These are phyloP conservation scores for Vultur gryphus DNA, from an alignment of 2,797 vertebrate species.

Conservation along the genomic window DNA sequence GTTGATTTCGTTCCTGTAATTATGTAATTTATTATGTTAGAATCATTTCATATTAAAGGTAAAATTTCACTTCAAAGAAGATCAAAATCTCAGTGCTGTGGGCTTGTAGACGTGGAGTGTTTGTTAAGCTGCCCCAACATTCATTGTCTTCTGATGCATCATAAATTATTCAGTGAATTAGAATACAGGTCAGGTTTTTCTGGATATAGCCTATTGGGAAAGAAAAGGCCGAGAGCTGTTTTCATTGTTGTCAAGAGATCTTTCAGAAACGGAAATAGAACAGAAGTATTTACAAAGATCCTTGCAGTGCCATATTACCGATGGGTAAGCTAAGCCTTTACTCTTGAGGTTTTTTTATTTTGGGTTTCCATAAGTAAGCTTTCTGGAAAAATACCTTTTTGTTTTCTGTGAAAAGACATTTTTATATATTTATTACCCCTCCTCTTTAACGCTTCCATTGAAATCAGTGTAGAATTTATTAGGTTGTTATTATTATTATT, in stretches of 20 bases:
- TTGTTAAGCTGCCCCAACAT: neutral
- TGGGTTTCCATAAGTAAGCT: neutral
- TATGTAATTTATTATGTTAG: neutral
- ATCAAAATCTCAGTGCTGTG: neutral
- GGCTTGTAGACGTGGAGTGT: neutral
- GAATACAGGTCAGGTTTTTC: neutral
- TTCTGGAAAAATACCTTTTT: neutral
- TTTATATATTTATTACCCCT: neutral
- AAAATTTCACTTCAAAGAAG: neutral
- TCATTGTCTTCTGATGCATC: neutral
- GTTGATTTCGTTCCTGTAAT: neutral
- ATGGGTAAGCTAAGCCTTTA: neutral
- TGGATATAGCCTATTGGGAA: neutral
- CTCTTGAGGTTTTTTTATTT: neutral
- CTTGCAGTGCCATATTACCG: neutral
- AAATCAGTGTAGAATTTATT: neutral
- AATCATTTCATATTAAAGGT: neutral
- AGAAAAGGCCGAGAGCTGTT: neutral
- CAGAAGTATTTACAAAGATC: neutral
- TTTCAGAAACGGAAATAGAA: neutral
- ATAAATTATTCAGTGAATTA: neutral
- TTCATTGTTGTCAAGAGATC: neutral
- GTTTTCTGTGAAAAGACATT: neutral
- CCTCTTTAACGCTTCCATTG: neutral
- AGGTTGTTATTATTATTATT: neutral